These are phyloP conservation scores for Pomatorhinus ruficollis DNA, from an alignment of 2,113 vertebrate species.

Conservation along the genomic window DNA sequence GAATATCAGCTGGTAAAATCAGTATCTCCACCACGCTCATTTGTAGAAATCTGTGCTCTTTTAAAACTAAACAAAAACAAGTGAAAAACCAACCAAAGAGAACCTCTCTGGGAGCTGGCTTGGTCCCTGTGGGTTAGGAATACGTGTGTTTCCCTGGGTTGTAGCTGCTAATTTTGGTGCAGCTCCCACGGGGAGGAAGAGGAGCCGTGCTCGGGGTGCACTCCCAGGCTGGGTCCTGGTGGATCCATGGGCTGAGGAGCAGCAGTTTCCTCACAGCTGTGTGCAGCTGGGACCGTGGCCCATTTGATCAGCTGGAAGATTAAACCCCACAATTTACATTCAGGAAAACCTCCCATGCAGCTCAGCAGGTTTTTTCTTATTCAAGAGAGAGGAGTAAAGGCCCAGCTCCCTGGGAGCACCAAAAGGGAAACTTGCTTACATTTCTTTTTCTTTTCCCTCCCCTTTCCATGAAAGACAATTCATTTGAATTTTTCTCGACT, in stretches of 20 bases:
- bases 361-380: background rate
- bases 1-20: background rate
- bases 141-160: background rate
- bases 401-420: background rate
- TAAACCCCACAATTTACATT: background rate
- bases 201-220: background rate
- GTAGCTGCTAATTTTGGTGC: background rate
- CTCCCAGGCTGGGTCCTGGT: fast-evolving
- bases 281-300: background rate
- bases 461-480: background rate
- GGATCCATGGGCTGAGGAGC: background rate
- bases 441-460: background rate
- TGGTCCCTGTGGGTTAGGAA: background rate
- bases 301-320: background rate
- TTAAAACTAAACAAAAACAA: background rate
- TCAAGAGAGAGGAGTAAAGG: background rate
- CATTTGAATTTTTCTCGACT: background rate
- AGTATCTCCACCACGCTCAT: background rate
- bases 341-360: background rate
- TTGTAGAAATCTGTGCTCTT: background rate
- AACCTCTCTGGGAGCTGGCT: background rate
- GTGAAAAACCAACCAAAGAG: background rate
- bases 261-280: background rate
- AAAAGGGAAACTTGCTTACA: background rate
- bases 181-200: fast-evolving